Evolutionary conservation across 2,113 vertebrate species (phyloP), one percentile per base, ranked within the genome.

Genomic region (Laticauda colubrina): DNA sequence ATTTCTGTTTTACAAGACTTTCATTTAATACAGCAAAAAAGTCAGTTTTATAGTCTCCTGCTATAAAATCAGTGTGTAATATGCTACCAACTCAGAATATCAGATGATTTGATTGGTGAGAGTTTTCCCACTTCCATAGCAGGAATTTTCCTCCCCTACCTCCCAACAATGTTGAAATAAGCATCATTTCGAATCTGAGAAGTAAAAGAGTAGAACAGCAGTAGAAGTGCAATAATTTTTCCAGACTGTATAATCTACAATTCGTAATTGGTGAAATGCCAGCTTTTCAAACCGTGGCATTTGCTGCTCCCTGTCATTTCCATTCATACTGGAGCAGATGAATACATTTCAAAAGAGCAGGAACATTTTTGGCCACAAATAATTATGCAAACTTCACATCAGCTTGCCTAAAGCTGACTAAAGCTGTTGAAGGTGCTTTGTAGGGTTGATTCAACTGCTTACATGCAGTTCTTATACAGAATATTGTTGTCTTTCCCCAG

Each of bases 321-420:
- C 54, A 89, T 89, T 34, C 54, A 24, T 57, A 21, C 26, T 9
- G 43, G 45, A 55, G 34, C 48, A 75, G 61, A 88, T 12, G 91
- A 93, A 39, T 87, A 55, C 10, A 3, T 87, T 94, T 87, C 92
- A 90, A 20, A 14, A 92, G 54, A 57, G n/a, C 20, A 93, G 81
- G 43, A 93, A 55, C 53, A 39, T 88, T 57, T 54, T 2, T 85
- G 90, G 43, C 24, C 18, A 26, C 1, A 88, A 39, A 89, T 89
- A 15, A 0, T 45, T 3, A 75, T 94, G 89, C 92, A 86, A 85
- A 64, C 94, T 9, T 61, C n/a, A 87, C 39, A 87, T 48, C 39
- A 59, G 55, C 18, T 86, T 29, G 10, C 18, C 20, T 61, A 45
- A 34, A 15, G 43, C 39, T 87, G 14, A 29, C 12, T 34, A 55